These are phyloP conservation scores for Dissostichus mawsoni DNA, from an alignment of 2,113 vertebrate genomes.

Conservation along the genomic window DNA sequence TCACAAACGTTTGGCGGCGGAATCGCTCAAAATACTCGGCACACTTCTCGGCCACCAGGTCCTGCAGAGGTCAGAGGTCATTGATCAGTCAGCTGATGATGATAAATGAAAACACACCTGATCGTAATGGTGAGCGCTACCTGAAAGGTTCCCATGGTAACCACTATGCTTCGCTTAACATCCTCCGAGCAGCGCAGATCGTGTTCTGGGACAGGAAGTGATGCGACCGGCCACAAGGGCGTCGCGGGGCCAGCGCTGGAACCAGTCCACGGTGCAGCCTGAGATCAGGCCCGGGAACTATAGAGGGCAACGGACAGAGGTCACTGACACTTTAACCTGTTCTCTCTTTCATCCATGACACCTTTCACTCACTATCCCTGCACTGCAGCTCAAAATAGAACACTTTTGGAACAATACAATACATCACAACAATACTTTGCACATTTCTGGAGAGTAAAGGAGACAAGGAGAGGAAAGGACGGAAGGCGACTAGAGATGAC, in stretches of 20 bases:
- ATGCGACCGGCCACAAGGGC: conserved; percentile 87
- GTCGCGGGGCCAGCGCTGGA: conserved; percentile 88
- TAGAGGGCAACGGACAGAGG: conserved; percentile 28
- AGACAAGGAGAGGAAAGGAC: too few relatives aligned
- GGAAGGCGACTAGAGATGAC: too few relatives aligned
- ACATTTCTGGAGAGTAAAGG: too few relatives aligned
- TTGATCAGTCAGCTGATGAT: neutral
- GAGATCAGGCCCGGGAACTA: conserved; percentile 90
- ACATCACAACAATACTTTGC: too few relatives aligned
- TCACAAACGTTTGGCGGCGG: conserved; percentile 87
- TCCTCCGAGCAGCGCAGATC: conserved; percentile 85
- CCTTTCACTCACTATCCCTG: too few relatives aligned
- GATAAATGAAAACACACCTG: neutral
- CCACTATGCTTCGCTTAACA: conserved; percentile 84
- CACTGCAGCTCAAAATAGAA: too few relatives aligned
- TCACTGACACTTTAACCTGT: neutral
- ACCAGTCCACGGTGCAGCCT: conserved; percentile 91
- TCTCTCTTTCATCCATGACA: too few relatives aligned
- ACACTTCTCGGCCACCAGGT: conserved; percentile 87
- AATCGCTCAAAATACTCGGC: conserved; percentile 88
- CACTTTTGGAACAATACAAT: too few relatives aligned
- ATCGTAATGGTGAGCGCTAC: neutral
- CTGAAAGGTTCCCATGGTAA: conserved; percentile 89
- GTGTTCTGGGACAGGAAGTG: conserved; percentile 85
- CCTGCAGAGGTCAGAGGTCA: conserved; percentile 46